Base-by-base conservation (phyloP, 1,140 invertebrate genomes). In the Eubasilissa regina region DNA sequence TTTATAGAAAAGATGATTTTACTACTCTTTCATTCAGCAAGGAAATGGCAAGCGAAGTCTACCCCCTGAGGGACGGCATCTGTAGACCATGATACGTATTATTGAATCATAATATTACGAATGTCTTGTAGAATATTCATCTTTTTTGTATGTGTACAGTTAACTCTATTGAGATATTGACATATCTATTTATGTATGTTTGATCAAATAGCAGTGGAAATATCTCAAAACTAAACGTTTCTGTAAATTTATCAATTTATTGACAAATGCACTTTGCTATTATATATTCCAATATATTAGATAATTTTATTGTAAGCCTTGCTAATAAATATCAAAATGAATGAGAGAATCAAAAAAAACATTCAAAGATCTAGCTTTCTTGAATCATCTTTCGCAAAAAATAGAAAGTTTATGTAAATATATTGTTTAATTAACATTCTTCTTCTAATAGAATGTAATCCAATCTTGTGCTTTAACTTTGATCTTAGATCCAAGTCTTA, bases 121-220 rank as follows among this genome's bases (percentile, higher is more conserved):
- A 35, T 35, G 53, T 75, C 45, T 12, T 75, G 56, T 75, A 70
- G 62, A 77, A 75, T 77, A 74, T 76, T 82, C 58, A 64, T 62
- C 78, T 73, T 64, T 82, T 77, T 77, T 60, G 75, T 74, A 75
- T 68, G 72, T 82, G 78, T 82, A 75, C 75, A 79, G 80, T 79
- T 81, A 76, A 55, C 25, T 51, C 17, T 72, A 72, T 77, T 75
- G 75, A 79, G 76, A 75, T 77, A 77, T 79, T 79, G 25, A 74
- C 81, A 82, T 80, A 82, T 79, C 74, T 79, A 79, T 73, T 55
- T 77, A 77, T 80, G 56, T 81, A 76, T 80, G 48, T 64, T 64
- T 70, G 47, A 78, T 79, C 72, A 44, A 43, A 74, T 81, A 81
- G 80, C 80, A 82, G 81, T 82, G 81, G 81, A 82, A 82, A 74